These are phyloP conservation scores for Emydura subglobosa DNA, from an alignment of 2,113 vertebrate genomes.

Conservation along the genomic window DNA sequence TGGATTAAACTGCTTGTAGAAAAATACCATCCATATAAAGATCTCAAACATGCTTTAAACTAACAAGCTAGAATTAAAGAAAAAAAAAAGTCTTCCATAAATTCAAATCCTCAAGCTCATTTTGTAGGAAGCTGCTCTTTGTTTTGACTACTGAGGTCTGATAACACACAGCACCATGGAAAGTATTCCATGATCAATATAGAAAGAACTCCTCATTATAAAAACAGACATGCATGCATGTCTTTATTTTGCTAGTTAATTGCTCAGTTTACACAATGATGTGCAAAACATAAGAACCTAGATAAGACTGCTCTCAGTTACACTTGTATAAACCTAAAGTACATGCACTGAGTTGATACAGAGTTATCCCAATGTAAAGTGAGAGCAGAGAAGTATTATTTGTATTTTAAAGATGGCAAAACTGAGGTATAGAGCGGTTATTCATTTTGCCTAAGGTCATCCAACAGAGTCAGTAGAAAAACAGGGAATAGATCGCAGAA, in stretches of 20 bases:
- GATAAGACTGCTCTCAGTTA: neutral
- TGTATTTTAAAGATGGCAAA: neutral
- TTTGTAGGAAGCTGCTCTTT: neutral
- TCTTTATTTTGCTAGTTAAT: neutral
- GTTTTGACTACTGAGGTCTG: neutral
- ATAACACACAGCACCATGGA: neutral
- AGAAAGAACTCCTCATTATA: neutral
- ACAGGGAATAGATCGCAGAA: neutral
- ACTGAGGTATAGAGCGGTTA: neutral
- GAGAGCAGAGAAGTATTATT: neutral
- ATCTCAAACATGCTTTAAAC: neutral
- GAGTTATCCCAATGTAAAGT: neutral
- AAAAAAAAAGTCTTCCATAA: neutral
- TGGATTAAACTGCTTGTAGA: neutral
- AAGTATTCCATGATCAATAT: neutral
- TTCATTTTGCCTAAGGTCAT: rapidly evolving
- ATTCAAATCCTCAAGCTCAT: neutral
- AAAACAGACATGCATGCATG: neutral
- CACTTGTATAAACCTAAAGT: neutral
- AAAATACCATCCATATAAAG: neutral
- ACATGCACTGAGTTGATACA: neutral
- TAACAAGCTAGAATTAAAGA: neutral
- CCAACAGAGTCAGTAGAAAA: neutral
- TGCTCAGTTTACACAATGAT: neutral
- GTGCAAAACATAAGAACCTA: neutral